Evolutionary conservation across 2,797 vertebrate genomes (phyloP), one percentile per base, ranked within the genome.

Genomic region (Pterois miles): DNA sequence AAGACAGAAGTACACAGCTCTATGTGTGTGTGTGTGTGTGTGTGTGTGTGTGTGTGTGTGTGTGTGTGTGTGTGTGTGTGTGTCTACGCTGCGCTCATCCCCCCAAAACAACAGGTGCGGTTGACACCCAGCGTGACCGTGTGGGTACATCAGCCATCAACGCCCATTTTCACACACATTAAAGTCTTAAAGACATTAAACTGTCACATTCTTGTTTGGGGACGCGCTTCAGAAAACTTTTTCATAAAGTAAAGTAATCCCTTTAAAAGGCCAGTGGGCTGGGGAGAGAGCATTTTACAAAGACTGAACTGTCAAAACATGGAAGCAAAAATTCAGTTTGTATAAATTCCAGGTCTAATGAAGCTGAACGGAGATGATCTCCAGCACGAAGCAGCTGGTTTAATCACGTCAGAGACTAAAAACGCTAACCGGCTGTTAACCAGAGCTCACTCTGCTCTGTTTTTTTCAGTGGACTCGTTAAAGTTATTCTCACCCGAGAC

Each of bases 401-500:
- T 23, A 1, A 48, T 36, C 0, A 52, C 12, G 4, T 27, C 9
- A 68, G 43, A 1, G 56, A 9, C 20, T 3, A 3, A 34, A 43
- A 70, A 29, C 40, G 6, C n/a, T 3, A 2, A 66, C 9, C 54
- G 29, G 72, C 72, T 60, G 78, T 20, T 70, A 20, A 18, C 29
- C 10, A 10, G 22, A n/a, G 22, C 4, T 16, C 57, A 3, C 29
- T 22, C 16, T 13, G 27, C 50, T 33, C 43, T 4, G 54, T 1
- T 10, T 6, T 48, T 29, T 23, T 10, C 22, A 5, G 40, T 43
- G 40, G 40, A 43, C 18, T 43, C 5, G 10, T 27, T 52, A 5
- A 4, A 31, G 2, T 54, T 2, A 0, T 25, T 60, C 92, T 95
- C 86, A 96, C 96, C 95, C 89, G 94, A 9, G 93, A 89, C 76